phyloP scores from a whole-genome alignment of 2,113 vertebrate species.

The Amazona guildingii region DNA sequence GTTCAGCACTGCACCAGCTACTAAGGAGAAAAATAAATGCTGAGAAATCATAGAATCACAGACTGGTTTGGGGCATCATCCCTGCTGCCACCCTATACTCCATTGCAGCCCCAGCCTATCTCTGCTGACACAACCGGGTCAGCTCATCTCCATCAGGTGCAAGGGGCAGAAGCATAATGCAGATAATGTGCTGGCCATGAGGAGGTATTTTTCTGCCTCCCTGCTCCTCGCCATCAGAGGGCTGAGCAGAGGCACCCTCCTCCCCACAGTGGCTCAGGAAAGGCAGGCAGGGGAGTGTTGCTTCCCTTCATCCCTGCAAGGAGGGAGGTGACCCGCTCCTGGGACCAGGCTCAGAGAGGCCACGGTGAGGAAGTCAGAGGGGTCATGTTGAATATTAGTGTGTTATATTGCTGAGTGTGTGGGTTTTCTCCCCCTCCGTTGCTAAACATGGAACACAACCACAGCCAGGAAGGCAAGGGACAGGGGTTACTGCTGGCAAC shows the following conservation, averaged over 20 bases:
- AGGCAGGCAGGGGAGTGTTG: slow-evolving; percentile 1
- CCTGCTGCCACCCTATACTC: background rate
- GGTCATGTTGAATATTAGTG: background rate
- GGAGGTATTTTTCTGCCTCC: background rate
- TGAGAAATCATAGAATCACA: too few species aligned
- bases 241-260: background rate
- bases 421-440: background rate
- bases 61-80: background rate
- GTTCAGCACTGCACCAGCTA: too few species aligned
- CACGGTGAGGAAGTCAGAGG: background rate
- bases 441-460: background rate
- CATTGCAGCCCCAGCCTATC: background rate
- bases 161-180: rapidly evolving
- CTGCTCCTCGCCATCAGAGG: rapidly evolving
- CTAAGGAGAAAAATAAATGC: too few species aligned
- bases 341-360: background rate
- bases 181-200: rapidly evolving
- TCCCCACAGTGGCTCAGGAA: background rate
- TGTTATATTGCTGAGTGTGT: background rate
- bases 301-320: background rate
- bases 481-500: background rate
- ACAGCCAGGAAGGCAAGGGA: background rate
- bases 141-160: background rate
- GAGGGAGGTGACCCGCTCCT: background rate
- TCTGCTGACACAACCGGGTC: slow-evolving; percentile 45